Conservation (phyloP, 2,113 vertebrate genomes). For the Micromys minutus region DNA sequence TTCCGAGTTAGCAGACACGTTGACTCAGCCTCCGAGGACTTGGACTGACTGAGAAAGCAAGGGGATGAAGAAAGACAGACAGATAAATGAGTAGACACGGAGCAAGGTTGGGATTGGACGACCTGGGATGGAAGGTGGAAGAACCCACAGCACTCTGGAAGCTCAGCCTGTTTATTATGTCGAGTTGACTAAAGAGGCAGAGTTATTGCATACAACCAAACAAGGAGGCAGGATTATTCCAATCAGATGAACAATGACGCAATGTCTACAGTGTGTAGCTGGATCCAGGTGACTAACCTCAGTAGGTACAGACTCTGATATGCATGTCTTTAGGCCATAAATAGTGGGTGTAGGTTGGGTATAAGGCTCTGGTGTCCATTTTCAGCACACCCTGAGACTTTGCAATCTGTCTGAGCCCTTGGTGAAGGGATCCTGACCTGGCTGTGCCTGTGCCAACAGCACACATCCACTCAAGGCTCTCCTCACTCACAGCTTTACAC, state of each 20-base stretch:
- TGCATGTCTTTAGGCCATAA: not conserved
- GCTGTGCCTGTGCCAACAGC: not conserved
- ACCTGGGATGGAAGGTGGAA: too few species aligned
- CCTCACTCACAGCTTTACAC: not conserved
- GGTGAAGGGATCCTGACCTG: not conserved
- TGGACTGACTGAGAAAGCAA: not conserved
- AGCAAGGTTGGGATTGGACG: not conserved
- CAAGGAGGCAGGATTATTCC: too few species aligned
- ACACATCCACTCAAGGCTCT: not conserved
- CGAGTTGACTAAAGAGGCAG: too few species aligned
- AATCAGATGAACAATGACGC: not conserved
- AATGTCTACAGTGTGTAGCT: not conserved
- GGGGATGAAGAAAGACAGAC: not conserved
- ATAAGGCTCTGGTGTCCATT: not conserved
- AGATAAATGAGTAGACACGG: too few species aligned
- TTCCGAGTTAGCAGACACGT: constrained; percentile 22
- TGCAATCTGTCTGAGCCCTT: not conserved
- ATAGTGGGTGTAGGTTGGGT: not conserved
- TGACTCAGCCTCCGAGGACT: not conserved
- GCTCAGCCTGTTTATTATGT: not conserved
- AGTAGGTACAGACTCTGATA: not conserved
- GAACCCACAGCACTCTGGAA: not conserved
- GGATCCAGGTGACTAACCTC: not conserved
- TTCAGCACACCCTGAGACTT: not conserved
- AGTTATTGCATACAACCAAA: not conserved